A percentile compares a stretch with the other conserved stretches of the same genome.
Evolutionary conservation across 2,888 invertebrate species (phyloP).

Genomic region (Galerucella pusilla): DNA sequence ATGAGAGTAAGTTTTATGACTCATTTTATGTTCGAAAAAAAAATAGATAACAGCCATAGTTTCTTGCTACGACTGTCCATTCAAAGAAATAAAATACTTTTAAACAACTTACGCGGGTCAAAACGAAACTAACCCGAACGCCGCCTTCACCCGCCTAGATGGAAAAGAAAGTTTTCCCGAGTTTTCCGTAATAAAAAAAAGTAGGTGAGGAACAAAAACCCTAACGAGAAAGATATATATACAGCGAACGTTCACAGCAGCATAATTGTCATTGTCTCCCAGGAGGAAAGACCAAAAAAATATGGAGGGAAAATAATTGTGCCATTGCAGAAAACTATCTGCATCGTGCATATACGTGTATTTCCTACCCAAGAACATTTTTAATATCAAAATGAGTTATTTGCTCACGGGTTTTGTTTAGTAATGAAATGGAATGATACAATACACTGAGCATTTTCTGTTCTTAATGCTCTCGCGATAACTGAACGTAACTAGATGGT

Average conservation of each 20-base stretch:
- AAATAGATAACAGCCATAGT: neutral
- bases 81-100: conserved; percentile 5
- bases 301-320: conserved; percentile 19
- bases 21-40: neutral
- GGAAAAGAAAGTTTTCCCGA: conserved; percentile 4
- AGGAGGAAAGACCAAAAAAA: conserved; percentile 14
- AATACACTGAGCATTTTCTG: neutral
- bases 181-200: conserved; percentile 4
- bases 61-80: neutral
- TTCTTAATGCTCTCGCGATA: neutral
- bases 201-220: conserved; percentile 3
- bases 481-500: neutral
- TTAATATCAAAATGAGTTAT: conserved; percentile 24
- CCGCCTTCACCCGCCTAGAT: neutral
- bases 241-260: conserved; percentile 15
- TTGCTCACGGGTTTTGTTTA: conserved; percentile 4
- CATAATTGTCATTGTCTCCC: conserved; percentile 24
- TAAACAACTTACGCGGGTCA: conserved; percentile 4
- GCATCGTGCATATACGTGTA: conserved; percentile 9
- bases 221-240: conserved; percentile 18
- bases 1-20: neutral
- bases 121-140: conserved; percentile 8
- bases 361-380: conserved; percentile 5
- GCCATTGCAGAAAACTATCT: conserved; percentile 25
- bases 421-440: conserved; percentile 15